Percentiles rank a stretch among this genome's conserved stretches.
phyloP scores from a whole-genome alignment of 2,113 vertebrate genomes.

The Cavia aperea region DNA sequence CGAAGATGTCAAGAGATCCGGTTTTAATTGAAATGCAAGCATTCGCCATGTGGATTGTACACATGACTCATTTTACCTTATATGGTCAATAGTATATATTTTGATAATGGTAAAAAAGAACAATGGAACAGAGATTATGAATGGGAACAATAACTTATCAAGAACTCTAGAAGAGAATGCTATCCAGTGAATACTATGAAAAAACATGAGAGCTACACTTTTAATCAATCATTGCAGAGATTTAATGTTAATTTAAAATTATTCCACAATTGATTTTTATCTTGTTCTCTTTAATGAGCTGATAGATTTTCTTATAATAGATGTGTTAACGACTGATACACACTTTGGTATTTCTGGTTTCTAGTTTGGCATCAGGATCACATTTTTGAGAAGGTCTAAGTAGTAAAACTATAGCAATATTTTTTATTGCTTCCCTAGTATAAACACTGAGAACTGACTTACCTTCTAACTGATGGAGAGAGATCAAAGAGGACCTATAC shows the following conservation, averaged over 20 bases:
- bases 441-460: conserved; percentile 47
- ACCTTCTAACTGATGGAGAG: conserved; percentile 1
- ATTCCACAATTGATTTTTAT: background rate
- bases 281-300: conserved; percentile 36
- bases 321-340: conserved; percentile 37
- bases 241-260: background rate
- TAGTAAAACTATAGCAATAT: background rate
- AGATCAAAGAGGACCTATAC: conserved; percentile 45
- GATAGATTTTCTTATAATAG: conserved; percentile 5
- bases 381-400: conserved; percentile 46
- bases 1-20: conserved; percentile 60
- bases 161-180: background rate
- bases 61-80: conserved; percentile 38
- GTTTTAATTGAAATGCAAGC: conserved; percentile 55
- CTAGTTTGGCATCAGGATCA: conserved; percentile 36
- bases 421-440: conserved; percentile 24
- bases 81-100: conserved; percentile 37
- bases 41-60: conserved; percentile 6
- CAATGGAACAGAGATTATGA: conserved; percentile 13
- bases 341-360: background rate
- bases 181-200: background rate
- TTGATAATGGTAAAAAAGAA: conserved; percentile 19
- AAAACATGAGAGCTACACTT: background rate
- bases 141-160: background rate
- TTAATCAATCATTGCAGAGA: background rate